phyloP scores from a whole-genome alignment of 2,113 vertebrate species.

The Lamprotornis superbus region DNA sequence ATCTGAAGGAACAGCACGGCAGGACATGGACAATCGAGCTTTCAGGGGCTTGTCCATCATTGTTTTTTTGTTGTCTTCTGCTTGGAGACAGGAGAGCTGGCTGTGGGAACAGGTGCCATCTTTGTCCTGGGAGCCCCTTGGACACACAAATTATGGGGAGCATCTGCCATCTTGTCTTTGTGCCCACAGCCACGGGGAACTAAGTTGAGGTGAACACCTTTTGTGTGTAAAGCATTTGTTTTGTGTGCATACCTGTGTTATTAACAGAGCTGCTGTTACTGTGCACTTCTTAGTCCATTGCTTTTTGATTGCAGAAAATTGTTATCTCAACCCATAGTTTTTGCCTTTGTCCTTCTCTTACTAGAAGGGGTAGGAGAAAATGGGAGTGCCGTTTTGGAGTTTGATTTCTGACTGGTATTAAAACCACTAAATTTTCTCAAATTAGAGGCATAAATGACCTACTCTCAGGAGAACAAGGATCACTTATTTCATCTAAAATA shows the following conservation, averaged over 20 bases:
- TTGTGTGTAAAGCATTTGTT: neutral
- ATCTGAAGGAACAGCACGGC: fast-evolving
- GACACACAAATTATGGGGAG: neutral
- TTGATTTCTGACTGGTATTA: neutral
- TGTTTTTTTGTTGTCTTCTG: neutral
- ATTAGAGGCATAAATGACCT: neutral
- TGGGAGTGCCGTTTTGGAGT: neutral
- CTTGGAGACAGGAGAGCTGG: fast-evolving
- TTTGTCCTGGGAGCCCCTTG: neutral
- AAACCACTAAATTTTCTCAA: neutral
- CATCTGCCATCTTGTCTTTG: fast-evolving
- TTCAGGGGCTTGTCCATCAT: neutral
- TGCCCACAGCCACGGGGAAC: fast-evolving
- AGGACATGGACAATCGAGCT: fast-evolving
- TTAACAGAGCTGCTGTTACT: neutral
- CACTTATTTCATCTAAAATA: neutral
- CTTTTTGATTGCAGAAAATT: neutral
- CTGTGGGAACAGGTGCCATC: neutral
- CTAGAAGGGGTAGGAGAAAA: neutral
- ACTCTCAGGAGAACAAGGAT: neutral
- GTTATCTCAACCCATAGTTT: neutral
- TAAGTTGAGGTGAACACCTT: neutral
- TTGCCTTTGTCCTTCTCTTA: neutral
- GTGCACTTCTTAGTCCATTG: neutral
- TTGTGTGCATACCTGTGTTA: neutral